Evolutionary conservation across 2,888 invertebrate species (phyloP).

Genomic region (Euzophera pinguis): DNA sequence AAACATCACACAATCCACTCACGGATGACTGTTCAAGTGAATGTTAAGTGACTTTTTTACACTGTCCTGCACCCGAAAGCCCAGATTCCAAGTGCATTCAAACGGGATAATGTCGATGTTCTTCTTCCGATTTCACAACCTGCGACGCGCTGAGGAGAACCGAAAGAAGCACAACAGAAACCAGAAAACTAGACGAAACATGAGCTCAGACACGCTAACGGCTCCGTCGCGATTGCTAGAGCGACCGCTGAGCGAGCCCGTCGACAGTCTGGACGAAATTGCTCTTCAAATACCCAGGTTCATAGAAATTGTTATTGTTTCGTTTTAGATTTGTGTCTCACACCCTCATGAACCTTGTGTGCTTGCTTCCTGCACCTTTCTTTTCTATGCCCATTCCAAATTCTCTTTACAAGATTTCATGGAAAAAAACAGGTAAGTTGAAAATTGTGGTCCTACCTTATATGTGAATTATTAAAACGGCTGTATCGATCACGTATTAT

Average conservation of each 20-base stretch:
- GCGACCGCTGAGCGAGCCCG: conserved; percentile 89
- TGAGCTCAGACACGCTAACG: conserved; percentile 81
- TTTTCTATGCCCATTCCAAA: no score
- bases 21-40: conserved; percentile 8
- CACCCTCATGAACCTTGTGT: conserved; percentile 14
- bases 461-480: no score
- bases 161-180: conserved; percentile 46
- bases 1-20: conserved; percentile 3
- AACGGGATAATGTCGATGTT: conserved; percentile 90
- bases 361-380: conserved; percentile 18
- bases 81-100: conserved; percentile 24
- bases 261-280: conserved; percentile 94
- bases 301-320: conserved; percentile 30
- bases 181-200: conserved; percentile 43
- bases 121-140: conserved; percentile 96
- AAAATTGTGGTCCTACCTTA: no score
- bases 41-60: conserved; percentile 15
- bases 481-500: no score
- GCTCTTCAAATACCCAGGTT: conserved; percentile 96
- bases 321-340: conserved; percentile 33
- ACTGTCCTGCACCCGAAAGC: conserved; percentile 16
- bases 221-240: conserved; percentile 92
- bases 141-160: conserved; percentile 89
- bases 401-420: no score
- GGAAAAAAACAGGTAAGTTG: no score